These are phyloP conservation scores for Candidula unifasciata DNA, from an alignment of 2,888 invertebrate species.

Conservation along the genomic window DNA sequence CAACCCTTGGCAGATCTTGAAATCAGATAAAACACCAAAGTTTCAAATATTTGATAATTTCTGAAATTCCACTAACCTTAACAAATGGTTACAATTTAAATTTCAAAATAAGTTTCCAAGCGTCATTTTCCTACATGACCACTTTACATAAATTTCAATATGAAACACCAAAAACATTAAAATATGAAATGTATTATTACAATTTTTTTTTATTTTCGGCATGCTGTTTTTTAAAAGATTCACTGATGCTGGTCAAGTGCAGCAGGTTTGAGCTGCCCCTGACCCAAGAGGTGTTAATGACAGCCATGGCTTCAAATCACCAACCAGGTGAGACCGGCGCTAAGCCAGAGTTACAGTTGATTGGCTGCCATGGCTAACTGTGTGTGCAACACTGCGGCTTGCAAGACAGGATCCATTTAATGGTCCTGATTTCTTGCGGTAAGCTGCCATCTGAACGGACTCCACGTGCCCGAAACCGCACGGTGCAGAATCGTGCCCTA, in stretches of 20 bases:
- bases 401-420: constrained; percentile 46
- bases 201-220: constrained; percentile 50
- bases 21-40: constrained; percentile 37
- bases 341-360: neutral
- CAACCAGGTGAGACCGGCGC: neutral
- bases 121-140: constrained; percentile 52
- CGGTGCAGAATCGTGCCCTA: constrained; percentile 47
- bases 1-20: constrained; percentile 24
- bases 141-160: constrained; percentile 51
- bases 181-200: constrained; percentile 49
- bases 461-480: constrained; percentile 35
- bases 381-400: constrained; percentile 49
- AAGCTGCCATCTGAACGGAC: constrained; percentile 51
- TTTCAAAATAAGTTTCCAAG: constrained; percentile 41
- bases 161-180: constrained; percentile 51
- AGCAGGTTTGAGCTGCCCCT: neutral
- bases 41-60: constrained; percentile 24
- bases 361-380: constrained; percentile 37
- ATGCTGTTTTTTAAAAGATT: constrained; percentile 50
- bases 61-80: constrained; percentile 49
- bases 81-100: constrained; percentile 22
- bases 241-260: constrained; percentile 8
- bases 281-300: constrained; percentile 36
- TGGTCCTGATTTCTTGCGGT: constrained; percentile 49
- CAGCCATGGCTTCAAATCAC: constrained; percentile 33